A percentile compares a stretch with the other conserved stretches of the same genome.
phyloP scores from a whole-genome alignment of 2,888 invertebrate genomes.

The Prenolepis imparis region DNA sequence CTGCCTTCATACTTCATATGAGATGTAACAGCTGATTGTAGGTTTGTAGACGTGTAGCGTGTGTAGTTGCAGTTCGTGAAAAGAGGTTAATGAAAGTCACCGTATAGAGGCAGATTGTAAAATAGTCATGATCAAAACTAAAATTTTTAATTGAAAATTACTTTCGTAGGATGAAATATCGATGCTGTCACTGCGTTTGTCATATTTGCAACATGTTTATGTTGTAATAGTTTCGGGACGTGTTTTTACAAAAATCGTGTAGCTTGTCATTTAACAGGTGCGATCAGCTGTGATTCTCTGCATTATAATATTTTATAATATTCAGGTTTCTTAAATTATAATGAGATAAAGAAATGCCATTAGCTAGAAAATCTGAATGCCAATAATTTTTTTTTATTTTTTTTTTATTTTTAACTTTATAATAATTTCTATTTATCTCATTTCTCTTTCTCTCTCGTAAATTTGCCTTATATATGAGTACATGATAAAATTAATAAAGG shows the following conservation, averaged over 20 bases:
- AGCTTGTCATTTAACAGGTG: conserved; percentile 26
- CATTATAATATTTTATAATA: neutral
- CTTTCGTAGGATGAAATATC: neutral
- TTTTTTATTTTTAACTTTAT: conserved; percentile 1
- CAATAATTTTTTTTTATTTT: conserved; percentile 37
- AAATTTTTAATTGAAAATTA: conserved; percentile 18
- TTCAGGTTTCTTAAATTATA: neutral
- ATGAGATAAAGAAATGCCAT: neutral
- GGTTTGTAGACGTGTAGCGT: too few relatives aligned
- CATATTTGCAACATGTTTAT: neutral
- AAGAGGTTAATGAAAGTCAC: conserved; percentile 26
- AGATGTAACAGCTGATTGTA: conserved; percentile 4
- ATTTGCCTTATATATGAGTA: neutral
- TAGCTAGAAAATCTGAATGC: conserved; percentile 20
- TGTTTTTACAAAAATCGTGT: neutral
- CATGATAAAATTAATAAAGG: neutral
- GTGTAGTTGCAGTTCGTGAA: neutral
- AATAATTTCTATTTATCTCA: conserved; percentile 63
- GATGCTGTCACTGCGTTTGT: neutral
- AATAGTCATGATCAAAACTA: neutral
- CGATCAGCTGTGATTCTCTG: conserved; percentile 25
- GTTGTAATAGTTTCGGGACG: conserved; percentile 4
- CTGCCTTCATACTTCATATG: neutral
- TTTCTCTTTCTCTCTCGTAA: conserved; percentile 58
- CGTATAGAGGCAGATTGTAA: neutral